Evolutionary conservation across 2,797 vertebrate species (phyloP), one percentile per base, ranked within the genome.

Genomic region (Cyprinodon diabolis): DNA sequence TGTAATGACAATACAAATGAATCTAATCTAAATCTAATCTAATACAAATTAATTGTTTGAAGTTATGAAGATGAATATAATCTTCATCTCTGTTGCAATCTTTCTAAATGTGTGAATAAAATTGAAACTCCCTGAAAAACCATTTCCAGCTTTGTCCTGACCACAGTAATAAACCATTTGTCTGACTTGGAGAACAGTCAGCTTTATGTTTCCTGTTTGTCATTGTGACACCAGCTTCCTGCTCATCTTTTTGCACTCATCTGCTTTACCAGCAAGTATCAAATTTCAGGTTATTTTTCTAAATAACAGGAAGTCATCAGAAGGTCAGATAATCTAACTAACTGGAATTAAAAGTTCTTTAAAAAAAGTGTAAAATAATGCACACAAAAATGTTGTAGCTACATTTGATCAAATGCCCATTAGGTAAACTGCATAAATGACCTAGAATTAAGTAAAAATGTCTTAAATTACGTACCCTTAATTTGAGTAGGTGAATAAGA

Each of bases 111-210:
- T 43, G 37, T 12, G 60, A 6, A 43, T 21, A n/a, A 43, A 60
- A 63, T 43, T 4, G 2, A 63, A 63, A 1, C 1, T n/a, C 60
- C 43, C 60, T 63, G 60, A 43, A 63, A 60, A 43, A 45, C 21
- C 30, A 54, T 40, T 40, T 52, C 14, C 8, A 12, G 17, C 73
- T 79, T 82, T 75, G 79, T 69, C 83, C 79, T 80, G 54, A 60
- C 0, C 81, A 89, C 63, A 63, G 40, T 74, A 35, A 72, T 91
- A 82, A 86, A 75, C 86, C 69, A 52, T 76, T 60, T 76, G 6
- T 77, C 68, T 66, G 75, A 89, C 43, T 9, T 57, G 9, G 66
- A 76, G 21, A 25, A 23, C 21, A 43, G 48, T 84, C 68, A 76
- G 73, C 69, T 72, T 72, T 7, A 54, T 47, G 37, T 23, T 81